Percentiles rank a stretch among this genome's conserved stretches.
Evolutionary conservation across 2,888 invertebrate species (phyloP).

Genomic region (Disparrhopalites patrizii): DNA sequence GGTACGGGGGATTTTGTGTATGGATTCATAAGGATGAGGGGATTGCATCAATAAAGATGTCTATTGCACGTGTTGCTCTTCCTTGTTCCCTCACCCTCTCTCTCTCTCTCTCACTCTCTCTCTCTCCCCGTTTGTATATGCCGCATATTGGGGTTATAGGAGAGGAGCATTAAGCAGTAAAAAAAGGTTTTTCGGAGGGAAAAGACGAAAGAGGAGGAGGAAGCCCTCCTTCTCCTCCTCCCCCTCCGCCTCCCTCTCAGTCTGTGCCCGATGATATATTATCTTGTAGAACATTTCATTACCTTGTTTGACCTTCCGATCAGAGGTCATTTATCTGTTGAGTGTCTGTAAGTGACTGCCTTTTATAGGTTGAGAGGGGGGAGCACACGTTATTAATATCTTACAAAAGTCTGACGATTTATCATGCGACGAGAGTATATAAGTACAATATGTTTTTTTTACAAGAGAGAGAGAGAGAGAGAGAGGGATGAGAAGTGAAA

Average conservation of each 20-base stretch:
- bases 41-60: slow-evolving; percentile 48
- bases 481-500: neutral
- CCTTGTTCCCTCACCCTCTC: neutral
- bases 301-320: slow-evolving; percentile 47
- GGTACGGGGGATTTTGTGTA: neutral
- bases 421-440: too few species aligned
- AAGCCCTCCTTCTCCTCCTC: neutral
- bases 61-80: slow-evolving; percentile 45
- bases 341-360: slow-evolving; percentile 12
- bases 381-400: too few species aligned
- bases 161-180: too few species aligned
- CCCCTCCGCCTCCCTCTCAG: neutral
- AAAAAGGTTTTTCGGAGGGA: too few species aligned
- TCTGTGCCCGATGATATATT: slow-evolving; percentile 44
- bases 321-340: slow-evolving; percentile 47
- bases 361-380: too few species aligned
- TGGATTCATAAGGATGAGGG: slow-evolving; percentile 26
- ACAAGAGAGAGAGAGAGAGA: too few species aligned
- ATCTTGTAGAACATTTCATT: slow-evolving; percentile 48
- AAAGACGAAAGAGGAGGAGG: too few species aligned
- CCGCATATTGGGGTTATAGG: too few species aligned
- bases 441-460: too few species aligned
- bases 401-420: too few species aligned
- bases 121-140: neutral
- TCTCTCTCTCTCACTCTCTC: neutral